phyloP scores from a whole-genome alignment of 2,113 vertebrate genomes.

The Herpailurus yagouaroundi region DNA sequence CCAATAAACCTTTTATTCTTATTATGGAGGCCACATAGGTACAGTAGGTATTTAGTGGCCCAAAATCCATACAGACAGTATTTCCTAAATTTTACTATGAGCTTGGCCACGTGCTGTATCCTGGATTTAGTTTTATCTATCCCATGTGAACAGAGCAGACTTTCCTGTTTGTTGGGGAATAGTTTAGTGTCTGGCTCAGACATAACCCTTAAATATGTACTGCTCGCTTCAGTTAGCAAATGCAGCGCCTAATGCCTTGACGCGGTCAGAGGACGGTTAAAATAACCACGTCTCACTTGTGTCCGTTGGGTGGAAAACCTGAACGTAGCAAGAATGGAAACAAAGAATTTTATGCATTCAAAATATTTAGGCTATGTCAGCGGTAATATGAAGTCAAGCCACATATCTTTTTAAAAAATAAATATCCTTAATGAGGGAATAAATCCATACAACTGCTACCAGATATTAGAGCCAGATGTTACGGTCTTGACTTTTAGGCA shows the following conservation, averaged over 20 bases:
- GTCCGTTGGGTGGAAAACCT: background rate
- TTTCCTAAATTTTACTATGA: background rate
- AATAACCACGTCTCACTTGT: background rate
- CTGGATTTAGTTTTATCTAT: background rate
- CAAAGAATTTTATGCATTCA: background rate
- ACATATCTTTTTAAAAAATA: background rate
- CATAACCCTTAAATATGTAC: background rate
- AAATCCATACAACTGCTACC: too few relatives aligned
- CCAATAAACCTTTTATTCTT: background rate
- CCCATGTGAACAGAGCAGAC: accelerated
- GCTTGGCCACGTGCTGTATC: accelerated
- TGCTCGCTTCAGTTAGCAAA: background rate
- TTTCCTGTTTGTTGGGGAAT: background rate
- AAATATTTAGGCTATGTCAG: background rate
- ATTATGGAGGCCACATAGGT: background rate
- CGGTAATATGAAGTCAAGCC: background rate
- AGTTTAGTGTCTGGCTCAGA: background rate
- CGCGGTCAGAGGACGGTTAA: background rate
- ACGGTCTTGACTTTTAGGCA: background rate
- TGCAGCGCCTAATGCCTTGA: accelerated
- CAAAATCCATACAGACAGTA: background rate
- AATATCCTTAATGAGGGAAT: background rate
- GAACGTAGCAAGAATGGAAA: background rate
- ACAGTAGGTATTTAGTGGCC: background rate
- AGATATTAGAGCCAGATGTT: background rate